Evolutionary conservation across 2,113 vertebrate genomes (phyloP).

Genomic region (Engystomops pustulosus): DNA sequence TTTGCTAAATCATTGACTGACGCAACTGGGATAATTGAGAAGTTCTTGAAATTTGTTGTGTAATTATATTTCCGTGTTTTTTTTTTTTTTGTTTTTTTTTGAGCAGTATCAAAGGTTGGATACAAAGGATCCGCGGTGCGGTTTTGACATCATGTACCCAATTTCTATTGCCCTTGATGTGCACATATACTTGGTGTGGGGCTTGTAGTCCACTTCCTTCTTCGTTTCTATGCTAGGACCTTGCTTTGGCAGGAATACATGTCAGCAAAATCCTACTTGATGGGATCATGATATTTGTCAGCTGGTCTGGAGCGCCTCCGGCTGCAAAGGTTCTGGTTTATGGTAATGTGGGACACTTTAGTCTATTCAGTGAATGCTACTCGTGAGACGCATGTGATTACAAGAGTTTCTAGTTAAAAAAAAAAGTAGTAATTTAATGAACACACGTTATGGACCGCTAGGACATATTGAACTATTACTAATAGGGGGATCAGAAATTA

Average conservation of each 20-base stretch:
- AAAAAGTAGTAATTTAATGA: no score
- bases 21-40: no score
- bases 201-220: not conserved
- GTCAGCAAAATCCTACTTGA: not conserved
- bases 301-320: constrained; percentile 16
- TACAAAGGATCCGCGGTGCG: no score
- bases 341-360: not conserved
- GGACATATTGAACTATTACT: no score
- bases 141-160: not conserved
- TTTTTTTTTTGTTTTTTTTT: no score
- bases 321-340: not conserved
- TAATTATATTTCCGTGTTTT: not conserved
- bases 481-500: no score
- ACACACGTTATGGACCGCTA: no score
- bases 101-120: no score
- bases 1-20: no score
- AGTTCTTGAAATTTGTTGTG: no score
- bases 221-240: not conserved
- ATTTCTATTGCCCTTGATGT: no score
- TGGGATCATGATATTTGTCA: constrained; percentile 25
- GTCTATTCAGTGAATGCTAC: not conserved
- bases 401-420: no score
- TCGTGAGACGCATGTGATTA: not conserved
- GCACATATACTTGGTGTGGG: not conserved
- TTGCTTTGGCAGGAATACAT: not conserved